phyloP scores from a whole-genome alignment of 2,888 invertebrate species.

The Acanthosepion lycidas region DNA sequence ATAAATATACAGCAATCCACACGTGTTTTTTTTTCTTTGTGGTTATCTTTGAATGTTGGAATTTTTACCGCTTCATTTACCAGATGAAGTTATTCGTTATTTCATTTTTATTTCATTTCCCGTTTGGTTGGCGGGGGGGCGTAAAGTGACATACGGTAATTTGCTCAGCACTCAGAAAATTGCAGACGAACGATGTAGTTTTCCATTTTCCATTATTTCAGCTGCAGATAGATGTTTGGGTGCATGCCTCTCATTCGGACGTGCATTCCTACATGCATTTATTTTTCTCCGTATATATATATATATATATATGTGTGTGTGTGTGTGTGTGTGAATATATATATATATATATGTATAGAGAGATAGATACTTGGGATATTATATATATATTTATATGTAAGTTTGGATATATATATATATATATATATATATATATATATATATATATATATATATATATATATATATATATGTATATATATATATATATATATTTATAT shows the following conservation, averaged over 20 bases:
- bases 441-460: no score
- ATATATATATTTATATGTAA: no score
- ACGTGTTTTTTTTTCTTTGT: neutral
- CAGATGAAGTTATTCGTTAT: neutral
- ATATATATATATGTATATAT: no score
- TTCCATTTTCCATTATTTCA: neutral
- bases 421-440: no score
- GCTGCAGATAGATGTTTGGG: neutral
- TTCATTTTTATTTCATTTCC: neutral
- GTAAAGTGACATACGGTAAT: neutral
- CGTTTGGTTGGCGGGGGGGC: neutral
- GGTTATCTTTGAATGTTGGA: neutral
- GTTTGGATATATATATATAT: no score
- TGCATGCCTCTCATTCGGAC: neutral
- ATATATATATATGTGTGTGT: neutral
- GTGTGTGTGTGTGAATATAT: no score
- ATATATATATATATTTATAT: no score
- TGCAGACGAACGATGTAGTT: neutral
- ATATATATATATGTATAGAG: no score
- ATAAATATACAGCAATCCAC: neutral
- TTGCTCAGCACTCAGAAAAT: neutral
- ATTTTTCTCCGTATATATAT: neutral
- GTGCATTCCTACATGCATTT: neutral
- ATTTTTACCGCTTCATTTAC: neutral
- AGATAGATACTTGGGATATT: no score